phyloP scores from a whole-genome alignment of 1,140 invertebrate species.

The Heliconius hewitsoni region DNA sequence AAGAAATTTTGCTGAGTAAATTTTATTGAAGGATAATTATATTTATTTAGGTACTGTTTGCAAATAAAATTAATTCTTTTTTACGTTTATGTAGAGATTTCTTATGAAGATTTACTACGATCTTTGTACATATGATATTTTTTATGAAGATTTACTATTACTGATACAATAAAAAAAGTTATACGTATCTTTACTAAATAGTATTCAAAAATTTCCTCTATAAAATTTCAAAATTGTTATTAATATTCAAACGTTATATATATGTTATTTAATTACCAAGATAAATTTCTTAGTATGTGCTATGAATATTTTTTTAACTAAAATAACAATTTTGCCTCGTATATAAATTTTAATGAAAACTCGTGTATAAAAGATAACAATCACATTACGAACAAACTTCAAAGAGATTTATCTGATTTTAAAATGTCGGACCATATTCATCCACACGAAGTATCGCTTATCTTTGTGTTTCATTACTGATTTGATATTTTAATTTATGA shows the following conservation, averaged over 20 bases:
- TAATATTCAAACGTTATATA: neutral
- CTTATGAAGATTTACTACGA: too few species aligned
- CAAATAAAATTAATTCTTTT: too few species aligned
- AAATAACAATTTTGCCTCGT: neutral
- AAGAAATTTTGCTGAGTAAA: too few species aligned
- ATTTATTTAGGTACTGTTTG: too few species aligned
- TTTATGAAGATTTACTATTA: too few species aligned
- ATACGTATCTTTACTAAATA: too few species aligned
- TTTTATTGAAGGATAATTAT: too few species aligned
- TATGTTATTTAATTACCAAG: neutral
- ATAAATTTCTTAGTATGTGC: neutral
- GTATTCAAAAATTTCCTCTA: too few species aligned
- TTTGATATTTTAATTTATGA: slow-evolving; percentile 4
- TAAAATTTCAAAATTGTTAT: too few species aligned
- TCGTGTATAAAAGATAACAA: slow-evolving; percentile 15
- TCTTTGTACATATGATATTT: too few species aligned
- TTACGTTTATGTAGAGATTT: too few species aligned
- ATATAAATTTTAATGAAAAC: slow-evolving; percentile 19
- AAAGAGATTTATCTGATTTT: slow-evolving; percentile 34
- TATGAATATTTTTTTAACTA: neutral
- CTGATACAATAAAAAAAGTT: too few species aligned
- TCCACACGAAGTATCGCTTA: slow-evolving; percentile 19
- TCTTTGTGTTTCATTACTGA: slow-evolving; percentile 24
- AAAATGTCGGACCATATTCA: slow-evolving; percentile 23
- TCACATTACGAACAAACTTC: slow-evolving; percentile 13